Evolutionary conservation across 2,113 vertebrate species (phyloP).

Genomic region (Picathartes gymnocephalus): DNA sequence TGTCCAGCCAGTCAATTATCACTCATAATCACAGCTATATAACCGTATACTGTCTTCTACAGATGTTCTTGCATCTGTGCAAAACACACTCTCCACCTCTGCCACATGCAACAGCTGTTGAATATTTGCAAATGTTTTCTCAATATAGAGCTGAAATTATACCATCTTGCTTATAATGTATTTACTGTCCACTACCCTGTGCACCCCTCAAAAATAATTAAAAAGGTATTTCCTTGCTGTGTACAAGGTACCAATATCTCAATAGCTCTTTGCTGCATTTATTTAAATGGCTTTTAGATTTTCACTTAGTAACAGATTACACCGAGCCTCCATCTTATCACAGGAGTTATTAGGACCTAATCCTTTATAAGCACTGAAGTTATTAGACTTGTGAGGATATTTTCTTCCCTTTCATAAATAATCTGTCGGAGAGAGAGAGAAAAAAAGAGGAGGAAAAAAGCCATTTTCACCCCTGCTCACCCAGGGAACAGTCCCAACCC

Average conservation of each 20-base stretch:
- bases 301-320: constrained; percentile 42
- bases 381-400: constrained; percentile 39
- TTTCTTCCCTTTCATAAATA: constrained; percentile 8
- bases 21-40: not conserved
- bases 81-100: not conserved
- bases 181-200: not conserved
- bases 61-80: constrained; percentile 40
- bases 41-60: not conserved
- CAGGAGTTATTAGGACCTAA: constrained; percentile 38
- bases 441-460: not conserved
- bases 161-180: not conserved
- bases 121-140: not conserved
- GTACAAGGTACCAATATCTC: not conserved
- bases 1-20: constrained; percentile 25
- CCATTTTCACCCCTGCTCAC: not conserved
- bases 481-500: not conserved
- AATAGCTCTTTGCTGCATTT: not conserved
- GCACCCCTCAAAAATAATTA: not conserved
- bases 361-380: constrained; percentile 23
- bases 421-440: not conserved
- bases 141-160: not conserved
- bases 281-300: constrained; percentile 27
- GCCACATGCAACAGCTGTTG: not conserved
- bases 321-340: constrained; percentile 20
- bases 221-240: not conserved